phyloP scores from a whole-genome alignment of 92 coral and sea anemone species.

The Zoanthus gigantus region DNA sequence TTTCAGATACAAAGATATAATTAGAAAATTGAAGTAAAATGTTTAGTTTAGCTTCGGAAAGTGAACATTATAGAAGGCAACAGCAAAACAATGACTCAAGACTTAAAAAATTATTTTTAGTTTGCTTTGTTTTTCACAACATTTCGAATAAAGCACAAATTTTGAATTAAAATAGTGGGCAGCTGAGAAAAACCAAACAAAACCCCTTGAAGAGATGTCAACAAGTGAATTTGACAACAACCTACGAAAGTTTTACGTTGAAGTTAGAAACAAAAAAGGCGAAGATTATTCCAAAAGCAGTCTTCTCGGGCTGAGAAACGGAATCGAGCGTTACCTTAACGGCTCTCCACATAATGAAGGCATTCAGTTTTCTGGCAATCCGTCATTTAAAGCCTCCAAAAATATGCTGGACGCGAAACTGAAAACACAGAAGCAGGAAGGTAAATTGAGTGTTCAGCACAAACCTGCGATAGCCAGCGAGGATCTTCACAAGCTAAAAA shows the following conservation, averaged over 20 bases:
- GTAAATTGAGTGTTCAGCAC: constrained; percentile 31
- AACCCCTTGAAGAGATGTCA: constrained; percentile 21
- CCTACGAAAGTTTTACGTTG: constrained; percentile 53
- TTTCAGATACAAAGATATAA: too few species aligned
- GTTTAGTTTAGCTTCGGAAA: too few species aligned
- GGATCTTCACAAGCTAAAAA: constrained; percentile 48
- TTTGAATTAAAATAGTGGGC: constrained; percentile 44
- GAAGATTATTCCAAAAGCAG: constrained; percentile 30
- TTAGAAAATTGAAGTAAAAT: too few species aligned
- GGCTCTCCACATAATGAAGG: constrained; percentile 58
- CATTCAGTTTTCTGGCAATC: constrained; percentile 41
- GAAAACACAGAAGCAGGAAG: constrained; percentile 37
- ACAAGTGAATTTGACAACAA: constrained; percentile 30
- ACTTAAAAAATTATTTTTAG: background rate
- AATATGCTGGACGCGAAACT: constrained; percentile 47
- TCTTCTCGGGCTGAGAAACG: constrained; percentile 45
- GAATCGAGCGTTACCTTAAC: constrained; percentile 42
- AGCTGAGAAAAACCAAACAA: constrained; percentile 16
- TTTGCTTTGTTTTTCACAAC: background rate
- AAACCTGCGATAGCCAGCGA: constrained; percentile 39
- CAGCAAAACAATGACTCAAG: too few species aligned
- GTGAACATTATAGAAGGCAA: too few species aligned
- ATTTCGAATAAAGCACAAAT: background rate
- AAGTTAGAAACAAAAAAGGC: constrained; percentile 56
- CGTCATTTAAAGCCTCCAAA: constrained; percentile 41